These are phyloP conservation scores for Aythya fuligula DNA, from an alignment of 2,797 vertebrate genomes.

Conservation along the genomic window DNA sequence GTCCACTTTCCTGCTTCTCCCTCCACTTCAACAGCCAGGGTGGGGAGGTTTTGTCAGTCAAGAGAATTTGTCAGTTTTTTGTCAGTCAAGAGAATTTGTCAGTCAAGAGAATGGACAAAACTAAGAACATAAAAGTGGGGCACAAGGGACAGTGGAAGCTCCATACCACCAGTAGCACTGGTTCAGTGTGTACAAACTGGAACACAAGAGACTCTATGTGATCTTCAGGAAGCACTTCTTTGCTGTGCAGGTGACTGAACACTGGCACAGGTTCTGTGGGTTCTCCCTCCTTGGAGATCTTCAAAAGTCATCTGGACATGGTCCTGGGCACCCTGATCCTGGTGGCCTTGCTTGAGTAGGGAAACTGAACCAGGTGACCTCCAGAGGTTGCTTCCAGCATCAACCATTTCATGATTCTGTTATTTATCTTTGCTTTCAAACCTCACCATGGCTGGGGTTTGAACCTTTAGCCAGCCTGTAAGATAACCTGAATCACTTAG, in stretches of 20 bases:
- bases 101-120: neutral
- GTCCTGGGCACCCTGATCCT: neutral
- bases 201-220: neutral
- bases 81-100: no score
- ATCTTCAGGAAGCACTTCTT: neutral
- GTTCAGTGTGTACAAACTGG: neutral
- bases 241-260: neutral
- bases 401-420: neutral
- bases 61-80: no score
- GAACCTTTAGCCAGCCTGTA: no score
- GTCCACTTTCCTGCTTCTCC: neutral
- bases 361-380: neutral
- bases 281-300: neutral
- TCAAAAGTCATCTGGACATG: neutral
- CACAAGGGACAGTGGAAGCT: neutral
- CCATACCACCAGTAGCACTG: neutral
- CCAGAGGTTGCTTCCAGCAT: neutral
- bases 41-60: neutral
- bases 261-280: neutral
- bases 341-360: neutral
- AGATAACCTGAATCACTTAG: neutral
- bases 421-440: no score
- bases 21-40: neutral
- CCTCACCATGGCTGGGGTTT: no score
- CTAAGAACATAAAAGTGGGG: neutral